A percentile compares a stretch with the other conserved stretches of the same genome.
Evolutionary conservation across 92 coral and sea anemone species (phyloP).

Genomic region (Hydrozoanthus gracilis): DNA sequence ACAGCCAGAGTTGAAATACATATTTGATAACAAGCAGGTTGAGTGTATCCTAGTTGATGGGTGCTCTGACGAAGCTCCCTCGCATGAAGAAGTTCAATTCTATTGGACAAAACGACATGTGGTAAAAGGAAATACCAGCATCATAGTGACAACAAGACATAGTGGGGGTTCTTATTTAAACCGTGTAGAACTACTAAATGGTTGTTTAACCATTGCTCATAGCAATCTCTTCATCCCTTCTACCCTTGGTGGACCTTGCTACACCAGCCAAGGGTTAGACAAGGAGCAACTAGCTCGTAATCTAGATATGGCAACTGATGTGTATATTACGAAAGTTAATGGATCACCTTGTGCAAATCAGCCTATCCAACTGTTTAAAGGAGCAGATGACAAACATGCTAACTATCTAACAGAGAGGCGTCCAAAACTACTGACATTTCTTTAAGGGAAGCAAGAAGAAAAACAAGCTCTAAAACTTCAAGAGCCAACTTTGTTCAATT

Average conservation of each 20-base stretch:
- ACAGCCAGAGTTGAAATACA: slow-evolving; percentile 24
- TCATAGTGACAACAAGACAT: slow-evolving; percentile 61
- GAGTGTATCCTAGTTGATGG: slow-evolving; percentile 73
- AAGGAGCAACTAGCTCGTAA: slow-evolving; percentile 55
- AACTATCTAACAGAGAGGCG: slow-evolving; percentile 50
- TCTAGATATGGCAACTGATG: slow-evolving; percentile 64
- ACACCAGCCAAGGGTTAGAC: slow-evolving; percentile 54
- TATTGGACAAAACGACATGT: slow-evolving; percentile 69
- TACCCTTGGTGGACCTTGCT: slow-evolving; percentile 64
- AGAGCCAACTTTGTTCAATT: slow-evolving; percentile 52
- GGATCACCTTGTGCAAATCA: slow-evolving; percentile 70
- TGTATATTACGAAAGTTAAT: slow-evolving; percentile 60
- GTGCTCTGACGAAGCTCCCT: slow-evolving; percentile 64
- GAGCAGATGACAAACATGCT: slow-evolving; percentile 56
- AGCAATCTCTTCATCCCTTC: slow-evolving; percentile 67
- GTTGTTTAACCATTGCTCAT: slow-evolving; percentile 57
- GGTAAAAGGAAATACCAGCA: slow-evolving; percentile 30
- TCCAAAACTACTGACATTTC: slow-evolving; percentile 56
- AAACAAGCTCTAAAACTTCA: slow-evolving; percentile 35
- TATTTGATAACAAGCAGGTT: slow-evolving; percentile 45
- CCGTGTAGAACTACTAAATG: slow-evolving; percentile 63
- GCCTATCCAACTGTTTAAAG: slow-evolving; percentile 58
- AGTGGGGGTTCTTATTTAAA: slow-evolving; percentile 64
- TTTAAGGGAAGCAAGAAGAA: slow-evolving; percentile 57
- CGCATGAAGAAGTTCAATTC: slow-evolving; percentile 65